These are phyloP conservation scores for Spinus pinus DNA, from an alignment of 2,797 vertebrate genomes.

Conservation along the genomic window DNA sequence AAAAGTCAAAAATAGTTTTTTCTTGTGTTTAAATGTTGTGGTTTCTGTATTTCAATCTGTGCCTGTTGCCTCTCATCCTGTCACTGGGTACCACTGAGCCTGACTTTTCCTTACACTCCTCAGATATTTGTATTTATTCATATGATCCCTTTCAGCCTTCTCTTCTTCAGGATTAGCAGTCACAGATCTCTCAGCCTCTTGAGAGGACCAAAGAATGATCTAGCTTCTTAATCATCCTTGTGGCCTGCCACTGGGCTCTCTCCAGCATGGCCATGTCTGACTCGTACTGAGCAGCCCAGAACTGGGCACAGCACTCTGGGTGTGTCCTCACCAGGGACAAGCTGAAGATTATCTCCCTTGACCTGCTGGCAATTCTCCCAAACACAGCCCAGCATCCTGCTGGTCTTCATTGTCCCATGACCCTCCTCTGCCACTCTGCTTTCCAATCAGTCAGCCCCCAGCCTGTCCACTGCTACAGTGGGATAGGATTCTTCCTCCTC, in stretches of 20 bases:
- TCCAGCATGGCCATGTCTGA: neutral
- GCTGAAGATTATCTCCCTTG: neutral
- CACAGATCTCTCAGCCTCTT: neutral
- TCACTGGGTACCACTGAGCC: neutral
- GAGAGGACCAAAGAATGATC: too few relatives aligned
- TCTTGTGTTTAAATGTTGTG: neutral
- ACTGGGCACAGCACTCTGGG: neutral
- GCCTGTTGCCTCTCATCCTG: neutral
- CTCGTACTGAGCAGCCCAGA: neutral
- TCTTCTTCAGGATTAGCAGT: neutral
- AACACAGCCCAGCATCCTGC: neutral
- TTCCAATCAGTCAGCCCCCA: neutral
- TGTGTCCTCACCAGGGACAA: neutral
- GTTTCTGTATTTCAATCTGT: neutral
- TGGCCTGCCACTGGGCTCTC: neutral
- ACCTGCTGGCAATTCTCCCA: neutral
- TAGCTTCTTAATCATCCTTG: neutral
- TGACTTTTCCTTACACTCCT: neutral
- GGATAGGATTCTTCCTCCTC: neutral
- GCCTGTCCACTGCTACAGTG: neutral
- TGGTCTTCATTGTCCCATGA: too few relatives aligned
- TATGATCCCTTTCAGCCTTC: neutral
- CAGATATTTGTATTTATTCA: neutral
- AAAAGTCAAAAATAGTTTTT: rapidly evolving
- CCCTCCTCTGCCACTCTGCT: too few relatives aligned